These are phyloP conservation scores for Pristiophorus japonicus DNA, from an alignment of 2,113 vertebrate species.

Conservation along the genomic window DNA sequence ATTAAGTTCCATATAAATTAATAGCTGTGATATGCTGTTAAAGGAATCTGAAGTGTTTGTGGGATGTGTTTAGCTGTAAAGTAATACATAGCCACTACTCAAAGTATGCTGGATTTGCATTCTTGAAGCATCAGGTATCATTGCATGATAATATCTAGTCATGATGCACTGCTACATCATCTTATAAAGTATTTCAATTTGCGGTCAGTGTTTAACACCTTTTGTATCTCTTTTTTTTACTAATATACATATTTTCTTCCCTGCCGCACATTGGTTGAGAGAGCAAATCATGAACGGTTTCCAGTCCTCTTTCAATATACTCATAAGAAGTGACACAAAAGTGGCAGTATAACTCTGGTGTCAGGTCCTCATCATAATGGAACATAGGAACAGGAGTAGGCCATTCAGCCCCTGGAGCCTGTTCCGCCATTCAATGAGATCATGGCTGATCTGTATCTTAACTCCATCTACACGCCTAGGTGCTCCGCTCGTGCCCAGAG, in stretches of 20 bases:
- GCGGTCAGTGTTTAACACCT: neutral
- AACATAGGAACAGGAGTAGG: too few relatives aligned
- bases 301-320: neutral
- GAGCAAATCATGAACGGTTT: neutral
- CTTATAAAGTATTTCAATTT: neutral
- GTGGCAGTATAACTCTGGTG: neutral
- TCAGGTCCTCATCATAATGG: neutral
- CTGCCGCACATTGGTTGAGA: neutral
- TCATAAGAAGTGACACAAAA: neutral
- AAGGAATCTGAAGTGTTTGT: constrained; percentile 13
- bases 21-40: constrained; percentile 27
- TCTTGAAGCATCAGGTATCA: constrained; percentile 3
- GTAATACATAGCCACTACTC: neutral
- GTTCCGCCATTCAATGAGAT: neutral
- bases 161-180: neutral
- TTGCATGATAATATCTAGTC: neutral
- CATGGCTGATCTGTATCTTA: neutral
- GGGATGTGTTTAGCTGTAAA: constrained; percentile 25
- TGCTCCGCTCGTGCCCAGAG: too few relatives aligned
- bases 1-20: constrained; percentile 2
- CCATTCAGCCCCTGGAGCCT: neutral
- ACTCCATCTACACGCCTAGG: neutral
- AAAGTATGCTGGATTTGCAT: constrained; percentile 26
- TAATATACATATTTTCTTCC: neutral
- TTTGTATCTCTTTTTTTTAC: neutral